Conservation (phyloP, 2,113 vertebrate species). For the Ranitomeya imitator region DNA sequence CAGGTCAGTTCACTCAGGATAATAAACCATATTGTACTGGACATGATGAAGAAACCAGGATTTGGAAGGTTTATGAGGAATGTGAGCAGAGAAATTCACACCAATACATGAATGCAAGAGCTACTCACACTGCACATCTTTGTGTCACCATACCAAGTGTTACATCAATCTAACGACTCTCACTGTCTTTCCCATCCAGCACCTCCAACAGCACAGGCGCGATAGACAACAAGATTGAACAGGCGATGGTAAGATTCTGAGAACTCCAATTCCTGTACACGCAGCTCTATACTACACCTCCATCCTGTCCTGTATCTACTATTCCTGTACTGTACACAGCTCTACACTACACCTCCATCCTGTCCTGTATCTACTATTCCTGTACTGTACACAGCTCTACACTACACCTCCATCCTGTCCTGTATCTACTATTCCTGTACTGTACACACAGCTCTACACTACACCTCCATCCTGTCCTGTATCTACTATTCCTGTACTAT, state of each 20-base stretch:
- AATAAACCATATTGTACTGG: no score
- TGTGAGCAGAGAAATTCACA: slow-evolving; percentile 15
- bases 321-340: no score
- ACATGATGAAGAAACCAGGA: no score
- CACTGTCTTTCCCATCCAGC: slow-evolving; percentile 60
- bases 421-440: no score
- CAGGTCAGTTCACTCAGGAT: no score
- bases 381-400: no score
- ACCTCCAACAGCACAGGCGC: slow-evolving; percentile 71
- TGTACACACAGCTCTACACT: no score
- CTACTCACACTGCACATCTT: neutral
- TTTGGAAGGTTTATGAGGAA: neutral
- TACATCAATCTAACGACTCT: neutral
- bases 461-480: no score
- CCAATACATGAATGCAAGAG: neutral
- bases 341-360: no score
- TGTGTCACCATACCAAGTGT: neutral
- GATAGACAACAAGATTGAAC: slow-evolving; percentile 83
- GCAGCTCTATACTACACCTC: neutral
- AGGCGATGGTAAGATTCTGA: slow-evolving; percentile 77
- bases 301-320: neutral
- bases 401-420: no score
- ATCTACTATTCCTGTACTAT: no score
- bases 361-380: no score
- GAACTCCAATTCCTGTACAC: neutral